Evolutionary conservation across 2,113 vertebrate genomes (phyloP), one percentile per base, ranked within the genome.

Genomic region (Ptychochromis oligacanthus): DNA sequence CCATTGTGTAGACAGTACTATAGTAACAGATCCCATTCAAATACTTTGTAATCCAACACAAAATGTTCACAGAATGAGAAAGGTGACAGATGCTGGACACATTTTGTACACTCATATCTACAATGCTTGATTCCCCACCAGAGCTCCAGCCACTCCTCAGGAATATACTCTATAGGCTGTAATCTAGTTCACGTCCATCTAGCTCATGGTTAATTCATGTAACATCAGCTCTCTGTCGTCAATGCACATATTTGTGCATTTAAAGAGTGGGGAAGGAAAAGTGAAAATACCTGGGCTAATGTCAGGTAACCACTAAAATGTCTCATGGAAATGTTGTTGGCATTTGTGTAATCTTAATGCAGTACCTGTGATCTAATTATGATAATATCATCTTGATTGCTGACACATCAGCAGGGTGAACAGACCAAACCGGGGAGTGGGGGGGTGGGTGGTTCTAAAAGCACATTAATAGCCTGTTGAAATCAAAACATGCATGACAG

Each of bases 321-420:
- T 81, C 86, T 94, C 59, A 84, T 92, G 87, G 91, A 93, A 94
- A 93, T 90, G 80, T 81, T 87, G 88, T 88, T 90, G 92, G 93
- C 93, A 93, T 92, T 90, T 87, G 82, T 86, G 87, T 86, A 90
- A 91, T 91, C 76, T 81, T 80, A 80, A 86, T 77, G 88, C 87
- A 79, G 77, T 56, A 77, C 91, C 92, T 90, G 88, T 92, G 91
- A 95, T 95, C 92, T 94, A 94, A 95, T 95, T 95, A 95, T 94
- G 95, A 95, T 94, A 89, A 93, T 92, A 93, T 94, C 89, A 64
- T 76, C 81, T 86, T 94, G 90, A 95, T 94, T 94, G 89, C 88
- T 84, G 93, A 93, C 93, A 94, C 91, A 75, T 93, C 91, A 87
- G 70, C 84, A 17, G 83, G 77, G 49, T 74, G 84, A 87, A 75